A percentile compares a stretch with the other conserved stretches of the same genome.
These are phyloP conservation scores for Oostethus manadensis DNA, from an alignment of 2,113 vertebrate genomes.

Conservation along the genomic window DNA sequence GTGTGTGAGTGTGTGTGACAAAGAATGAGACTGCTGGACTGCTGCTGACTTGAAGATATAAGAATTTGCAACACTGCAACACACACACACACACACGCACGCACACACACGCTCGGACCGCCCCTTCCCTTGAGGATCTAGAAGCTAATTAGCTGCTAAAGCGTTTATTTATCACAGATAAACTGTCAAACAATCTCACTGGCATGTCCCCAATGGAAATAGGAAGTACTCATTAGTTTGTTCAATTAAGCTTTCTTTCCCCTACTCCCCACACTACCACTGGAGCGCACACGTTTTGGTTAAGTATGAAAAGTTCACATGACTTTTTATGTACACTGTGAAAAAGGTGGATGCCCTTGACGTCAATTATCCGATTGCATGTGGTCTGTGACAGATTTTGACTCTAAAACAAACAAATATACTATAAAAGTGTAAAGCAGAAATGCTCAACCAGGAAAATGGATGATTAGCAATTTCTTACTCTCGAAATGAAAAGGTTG, in stretches of 20 bases:
- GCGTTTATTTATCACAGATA: conserved; percentile 80
- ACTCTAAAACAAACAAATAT: background rate
- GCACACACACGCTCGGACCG: conserved; percentile 51
- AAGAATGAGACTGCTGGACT: conserved; percentile 46
- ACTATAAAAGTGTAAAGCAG: background rate
- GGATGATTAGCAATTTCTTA: background rate
- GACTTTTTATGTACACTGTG: conserved; percentile 27
- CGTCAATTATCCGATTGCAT: background rate
- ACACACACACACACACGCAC: conserved; percentile 19
- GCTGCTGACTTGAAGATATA: conserved; percentile 44
- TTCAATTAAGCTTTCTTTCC: conserved; percentile 74
- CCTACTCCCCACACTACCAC: conserved; percentile 45
- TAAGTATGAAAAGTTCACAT: conserved; percentile 37
- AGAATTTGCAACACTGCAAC: conserved; percentile 36
- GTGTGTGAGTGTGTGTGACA: conserved; percentile 2
- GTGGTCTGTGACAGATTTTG: background rate
- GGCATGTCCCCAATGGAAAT: conserved; percentile 70
- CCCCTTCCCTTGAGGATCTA: conserved; percentile 51
- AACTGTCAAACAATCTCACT: conserved; percentile 77
- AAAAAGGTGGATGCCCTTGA: conserved; percentile 15
- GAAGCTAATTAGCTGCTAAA: conserved; percentile 74
- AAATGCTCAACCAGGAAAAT: background rate
- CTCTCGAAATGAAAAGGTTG: background rate
- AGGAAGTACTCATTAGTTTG: conserved; percentile 76
- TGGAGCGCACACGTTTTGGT: conserved; percentile 46